A percentile compares a stretch with the other conserved stretches of the same genome.
Conservation (phyloP, 2,797 vertebrate species). For the Cossypha polioptera region DNA sequence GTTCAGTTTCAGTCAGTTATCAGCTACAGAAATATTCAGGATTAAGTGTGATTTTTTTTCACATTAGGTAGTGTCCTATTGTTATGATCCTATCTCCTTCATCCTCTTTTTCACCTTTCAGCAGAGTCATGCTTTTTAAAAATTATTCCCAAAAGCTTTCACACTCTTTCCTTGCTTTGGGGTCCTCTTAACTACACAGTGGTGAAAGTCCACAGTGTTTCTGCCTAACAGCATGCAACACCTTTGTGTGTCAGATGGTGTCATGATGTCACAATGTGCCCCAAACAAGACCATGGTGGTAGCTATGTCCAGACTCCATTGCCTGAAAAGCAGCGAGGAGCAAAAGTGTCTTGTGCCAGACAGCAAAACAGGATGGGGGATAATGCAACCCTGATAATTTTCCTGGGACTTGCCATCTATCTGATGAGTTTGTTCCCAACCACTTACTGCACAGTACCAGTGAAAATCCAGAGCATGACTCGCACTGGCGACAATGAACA, state of each 20-base stretch:
- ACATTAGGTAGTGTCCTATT: not conserved
- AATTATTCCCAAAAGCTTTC: not conserved
- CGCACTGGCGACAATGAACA: not conserved
- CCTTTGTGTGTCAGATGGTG: not conserved
- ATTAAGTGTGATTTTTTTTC: not conserved
- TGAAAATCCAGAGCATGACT: not conserved
- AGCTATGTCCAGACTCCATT: not conserved
- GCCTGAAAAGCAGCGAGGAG: not conserved
- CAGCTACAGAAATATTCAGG: not conserved
- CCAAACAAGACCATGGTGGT: not conserved
- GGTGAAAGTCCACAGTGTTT: not conserved
- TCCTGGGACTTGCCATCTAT: not conserved
- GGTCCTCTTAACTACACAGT: not conserved
- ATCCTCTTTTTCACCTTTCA: not conserved
- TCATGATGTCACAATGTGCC: slow-evolving; percentile 22
- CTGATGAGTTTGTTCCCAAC: not conserved
- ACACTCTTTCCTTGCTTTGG: not conserved
- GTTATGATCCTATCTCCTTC: not conserved
- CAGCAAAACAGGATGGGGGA: not conserved
- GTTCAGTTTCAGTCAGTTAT: not conserved
- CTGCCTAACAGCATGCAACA: not conserved
- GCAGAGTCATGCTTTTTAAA: not conserved
- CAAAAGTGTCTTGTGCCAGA: not conserved
- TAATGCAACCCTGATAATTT: not conserved
- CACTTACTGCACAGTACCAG: not conserved